phyloP scores from a whole-genome alignment of 2,797 vertebrate genomes.

The Lutjanus campechanus region DNA sequence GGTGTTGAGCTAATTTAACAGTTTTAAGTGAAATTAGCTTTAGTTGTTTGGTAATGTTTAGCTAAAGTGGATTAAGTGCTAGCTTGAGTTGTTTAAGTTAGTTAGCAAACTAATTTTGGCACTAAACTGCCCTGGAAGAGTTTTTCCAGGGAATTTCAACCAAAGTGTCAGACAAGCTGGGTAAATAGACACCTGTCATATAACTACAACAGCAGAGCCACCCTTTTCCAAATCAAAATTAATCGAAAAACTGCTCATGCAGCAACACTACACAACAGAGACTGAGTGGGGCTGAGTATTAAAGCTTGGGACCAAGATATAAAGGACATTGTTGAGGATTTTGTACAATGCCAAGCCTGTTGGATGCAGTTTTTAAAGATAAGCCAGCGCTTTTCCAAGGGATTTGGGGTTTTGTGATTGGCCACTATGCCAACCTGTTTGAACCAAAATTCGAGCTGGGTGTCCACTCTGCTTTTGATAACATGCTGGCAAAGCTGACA shows the following conservation, averaged over 20 bases:
- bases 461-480: slow-evolving; percentile 33
- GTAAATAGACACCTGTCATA: slow-evolving; percentile 14
- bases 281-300: slow-evolving; percentile 17
- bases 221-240: slow-evolving; percentile 7
- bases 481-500: slow-evolving; percentile 15
- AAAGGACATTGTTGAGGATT: slow-evolving; percentile 25
- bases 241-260: slow-evolving; percentile 41
- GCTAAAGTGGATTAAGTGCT: too few relatives aligned
- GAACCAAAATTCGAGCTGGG: slow-evolving; percentile 36
- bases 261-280: slow-evolving; percentile 6
- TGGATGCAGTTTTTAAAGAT: slow-evolving; percentile 50
- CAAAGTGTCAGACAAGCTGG: neutral
- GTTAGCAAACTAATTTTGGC: neutral
- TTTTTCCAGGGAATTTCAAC: neutral
- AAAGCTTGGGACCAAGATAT: slow-evolving; percentile 27
- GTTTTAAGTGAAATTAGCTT: neutral
- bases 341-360: slow-evolving; percentile 30
- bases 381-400: slow-evolving; percentile 26
- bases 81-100: too few relatives aligned
- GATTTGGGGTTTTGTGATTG: slow-evolving; percentile 24
- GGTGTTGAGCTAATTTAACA: too few relatives aligned
- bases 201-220: neutral
- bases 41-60: neutral
- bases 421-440: neutral
- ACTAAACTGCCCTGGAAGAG: neutral